Conservation (phyloP, 2,888 invertebrate genomes). For the Keiferia lycopersicella region DNA sequence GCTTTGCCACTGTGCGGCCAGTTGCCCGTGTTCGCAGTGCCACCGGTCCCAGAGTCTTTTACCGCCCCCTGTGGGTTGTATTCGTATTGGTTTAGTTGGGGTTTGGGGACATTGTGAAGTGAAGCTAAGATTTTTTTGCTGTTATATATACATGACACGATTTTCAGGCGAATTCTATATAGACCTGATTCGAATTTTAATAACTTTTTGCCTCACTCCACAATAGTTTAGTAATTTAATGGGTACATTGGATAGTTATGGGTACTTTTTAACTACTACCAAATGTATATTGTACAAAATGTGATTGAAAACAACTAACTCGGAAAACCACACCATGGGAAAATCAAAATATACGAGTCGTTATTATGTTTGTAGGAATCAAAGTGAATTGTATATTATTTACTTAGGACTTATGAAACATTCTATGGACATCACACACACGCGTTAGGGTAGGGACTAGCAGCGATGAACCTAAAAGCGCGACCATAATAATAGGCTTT, state of each 20-base stretch:
- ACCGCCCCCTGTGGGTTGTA: conserved; percentile 53
- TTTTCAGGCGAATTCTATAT: no score
- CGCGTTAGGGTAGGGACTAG: conserved; percentile 47
- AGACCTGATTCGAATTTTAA: neutral
- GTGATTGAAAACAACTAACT: neutral
- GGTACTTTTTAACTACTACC: neutral
- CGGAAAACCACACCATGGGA: neutral
- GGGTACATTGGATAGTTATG: neutral
- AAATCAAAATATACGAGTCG: no score
- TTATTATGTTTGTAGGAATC: neutral
- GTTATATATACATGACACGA: no score
- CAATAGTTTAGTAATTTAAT: neutral
- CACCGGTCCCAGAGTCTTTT: conserved; percentile 72
- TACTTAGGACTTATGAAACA: neutral
- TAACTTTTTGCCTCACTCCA: conserved; percentile 2
- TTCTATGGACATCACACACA: conserved; percentile 29
- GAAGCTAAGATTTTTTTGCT: neutral
- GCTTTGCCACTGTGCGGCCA: conserved; percentile 92
- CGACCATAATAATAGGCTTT: conserved; percentile 29
- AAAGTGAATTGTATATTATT: neutral
- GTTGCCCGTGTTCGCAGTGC: conserved; percentile 86
- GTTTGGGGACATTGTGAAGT: neutral
- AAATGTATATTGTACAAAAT: neutral
- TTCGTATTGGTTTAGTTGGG: neutral
- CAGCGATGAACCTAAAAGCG: conserved; percentile 44